A percentile compares a stretch with the other conserved stretches of the same genome.
phyloP scores from a whole-genome alignment of 2,888 invertebrate genomes.

The Meganola albula region DNA sequence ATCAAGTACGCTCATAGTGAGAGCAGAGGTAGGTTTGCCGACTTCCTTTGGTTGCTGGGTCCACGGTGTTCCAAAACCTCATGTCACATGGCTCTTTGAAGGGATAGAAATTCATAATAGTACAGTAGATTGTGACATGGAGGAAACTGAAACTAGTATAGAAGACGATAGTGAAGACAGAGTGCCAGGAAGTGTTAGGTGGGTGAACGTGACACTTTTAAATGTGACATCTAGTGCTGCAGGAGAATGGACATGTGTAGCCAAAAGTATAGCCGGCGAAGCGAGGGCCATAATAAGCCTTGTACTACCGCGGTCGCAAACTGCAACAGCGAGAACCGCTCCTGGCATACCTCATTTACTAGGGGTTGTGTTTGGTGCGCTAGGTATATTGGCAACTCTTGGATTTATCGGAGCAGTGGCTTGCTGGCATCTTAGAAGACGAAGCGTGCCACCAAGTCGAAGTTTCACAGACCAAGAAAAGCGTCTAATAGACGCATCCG shows the following conservation, averaged over 20 bases:
- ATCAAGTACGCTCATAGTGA: constrained; percentile 77
- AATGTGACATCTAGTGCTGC: constrained; percentile 90
- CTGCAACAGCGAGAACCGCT: constrained; percentile 87
- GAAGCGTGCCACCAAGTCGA: constrained; percentile 80
- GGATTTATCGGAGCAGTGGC: constrained; percentile 76
- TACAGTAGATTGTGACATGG: constrained; percentile 67
- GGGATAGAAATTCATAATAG: constrained; percentile 75
- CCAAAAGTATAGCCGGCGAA: constrained; percentile 81
- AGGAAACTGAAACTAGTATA: constrained; percentile 60
- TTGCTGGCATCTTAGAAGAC: constrained; percentile 82
- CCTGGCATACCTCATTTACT: constrained; percentile 85
- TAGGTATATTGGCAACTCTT: constrained; percentile 82
- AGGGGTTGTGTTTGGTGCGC: constrained; percentile 85
- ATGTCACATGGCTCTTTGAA: constrained; percentile 89
- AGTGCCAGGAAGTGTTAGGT: constrained; percentile 75
- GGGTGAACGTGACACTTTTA: constrained; percentile 89
- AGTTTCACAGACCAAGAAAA: constrained; percentile 94
- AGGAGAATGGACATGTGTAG: constrained; percentile 91
- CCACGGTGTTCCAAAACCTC: constrained; percentile 89
- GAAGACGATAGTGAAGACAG: constrained; percentile 64
- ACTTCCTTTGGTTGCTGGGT: constrained; percentile 89
- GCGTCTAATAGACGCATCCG: constrained; percentile 87
- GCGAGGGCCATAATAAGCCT: constrained; percentile 80
- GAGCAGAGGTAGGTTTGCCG: constrained; percentile 89
- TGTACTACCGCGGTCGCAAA: constrained; percentile 77